phyloP scores from a whole-genome alignment of 2,888 invertebrate species.

The Drosophila fulvimacula region DNA sequence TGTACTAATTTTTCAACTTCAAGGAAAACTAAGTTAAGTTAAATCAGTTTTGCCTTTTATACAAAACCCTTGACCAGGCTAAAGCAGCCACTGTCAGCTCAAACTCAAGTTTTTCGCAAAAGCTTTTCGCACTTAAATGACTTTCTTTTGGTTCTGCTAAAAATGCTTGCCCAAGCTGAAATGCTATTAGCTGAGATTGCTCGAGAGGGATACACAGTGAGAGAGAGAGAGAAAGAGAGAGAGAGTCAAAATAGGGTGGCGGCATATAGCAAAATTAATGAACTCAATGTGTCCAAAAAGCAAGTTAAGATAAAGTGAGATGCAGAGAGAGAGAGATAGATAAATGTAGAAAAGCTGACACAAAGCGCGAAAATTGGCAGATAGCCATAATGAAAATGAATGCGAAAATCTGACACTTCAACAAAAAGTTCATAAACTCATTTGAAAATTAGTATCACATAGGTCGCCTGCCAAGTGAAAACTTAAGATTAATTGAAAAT shows the following conservation, averaged over 20 bases:
- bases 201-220: no score
- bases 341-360: slow-evolving; percentile 26
- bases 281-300: slow-evolving; percentile 31
- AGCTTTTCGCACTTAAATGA: slow-evolving; percentile 42
- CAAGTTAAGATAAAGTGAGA: background rate
- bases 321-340: slow-evolving; percentile 1
- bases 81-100: background rate
- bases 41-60: slow-evolving; percentile 37
- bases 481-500: background rate
- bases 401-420: slow-evolving; percentile 16
- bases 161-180: slow-evolving; percentile 19
- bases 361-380: slow-evolving; percentile 44
- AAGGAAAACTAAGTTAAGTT: slow-evolving; percentile 36
- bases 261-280: slow-evolving; percentile 46
- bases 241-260: background rate
- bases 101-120: slow-evolving; percentile 20
- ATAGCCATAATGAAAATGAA: slow-evolving; percentile 41
- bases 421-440: slow-evolving; percentile 4
- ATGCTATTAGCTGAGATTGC: slow-evolving; percentile 26
- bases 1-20: slow-evolving; percentile 10
- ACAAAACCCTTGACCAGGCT: slow-evolving; percentile 2
- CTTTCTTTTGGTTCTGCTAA: slow-evolving; percentile 23
- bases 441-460: background rate
- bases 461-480: background rate
- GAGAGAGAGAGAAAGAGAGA: background rate